A percentile compares a stretch with the other conserved stretches of the same genome.
Evolutionary conservation across 1,140 invertebrate genomes (phyloP).

Genomic region (Acyrthosiphon pisum): DNA sequence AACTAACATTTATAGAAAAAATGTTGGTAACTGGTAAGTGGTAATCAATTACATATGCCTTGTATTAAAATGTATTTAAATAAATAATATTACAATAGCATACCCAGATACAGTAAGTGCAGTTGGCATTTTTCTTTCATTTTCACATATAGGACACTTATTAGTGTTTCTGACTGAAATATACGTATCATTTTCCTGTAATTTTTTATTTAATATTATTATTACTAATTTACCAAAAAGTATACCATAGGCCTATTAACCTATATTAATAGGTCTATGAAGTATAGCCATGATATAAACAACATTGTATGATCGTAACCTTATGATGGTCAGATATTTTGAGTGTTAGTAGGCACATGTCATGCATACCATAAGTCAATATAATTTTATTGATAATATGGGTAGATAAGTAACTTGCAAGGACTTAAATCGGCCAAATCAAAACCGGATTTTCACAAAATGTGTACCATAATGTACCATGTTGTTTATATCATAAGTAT

Average conservation of each 20-base stretch:
- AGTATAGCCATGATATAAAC: background rate
- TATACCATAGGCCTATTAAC: too few relatives aligned
- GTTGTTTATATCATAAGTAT: background rate
- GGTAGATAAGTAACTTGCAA: background rate
- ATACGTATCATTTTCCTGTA: background rate
- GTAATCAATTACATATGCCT: too few relatives aligned
- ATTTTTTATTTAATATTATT: background rate
- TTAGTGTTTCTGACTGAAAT: slow-evolving; percentile 12
- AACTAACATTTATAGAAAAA: too few relatives aligned
- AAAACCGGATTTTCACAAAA: background rate
- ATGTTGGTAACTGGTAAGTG: too few relatives aligned
- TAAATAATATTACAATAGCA: background rate
- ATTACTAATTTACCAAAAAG: background rate
- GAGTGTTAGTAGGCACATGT: background rate
- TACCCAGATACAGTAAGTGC: slow-evolving; percentile 58
- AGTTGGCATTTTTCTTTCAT: slow-evolving; percentile 58
- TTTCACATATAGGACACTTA: slow-evolving; percentile 58
- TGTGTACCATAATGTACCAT: background rate
- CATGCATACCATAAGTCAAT: background rate
- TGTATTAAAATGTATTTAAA: background rate
- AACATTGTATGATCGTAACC: background rate
- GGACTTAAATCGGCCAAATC: too few relatives aligned
- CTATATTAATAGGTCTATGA: too few relatives aligned
- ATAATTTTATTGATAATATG: background rate
- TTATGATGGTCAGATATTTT: background rate